Conservation (phyloP, 2,888 invertebrate species). For the Smittia sp. region DNA sequence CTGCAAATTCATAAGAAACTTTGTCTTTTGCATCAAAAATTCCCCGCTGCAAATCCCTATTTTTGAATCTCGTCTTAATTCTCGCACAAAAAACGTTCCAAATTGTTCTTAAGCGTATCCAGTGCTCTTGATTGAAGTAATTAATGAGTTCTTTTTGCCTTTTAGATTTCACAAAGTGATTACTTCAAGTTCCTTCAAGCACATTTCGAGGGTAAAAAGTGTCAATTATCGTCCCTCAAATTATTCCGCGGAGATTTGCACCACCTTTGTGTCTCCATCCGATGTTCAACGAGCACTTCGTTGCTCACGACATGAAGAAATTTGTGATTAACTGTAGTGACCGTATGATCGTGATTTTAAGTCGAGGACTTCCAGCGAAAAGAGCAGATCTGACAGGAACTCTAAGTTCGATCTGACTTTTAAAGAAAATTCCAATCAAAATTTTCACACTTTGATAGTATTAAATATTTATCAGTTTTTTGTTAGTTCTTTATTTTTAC, state of each 20-base stretch:
- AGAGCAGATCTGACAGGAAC: slow-evolving; percentile 11
- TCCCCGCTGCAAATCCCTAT: slow-evolving; percentile 9
- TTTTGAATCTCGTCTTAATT: neutral
- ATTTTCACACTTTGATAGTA: neutral
- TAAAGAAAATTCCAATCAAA: slow-evolving; percentile 8
- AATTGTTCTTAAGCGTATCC: neutral
- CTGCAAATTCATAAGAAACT: neutral
- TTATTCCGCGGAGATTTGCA: neutral
- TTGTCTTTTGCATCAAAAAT: slow-evolving; percentile 4
- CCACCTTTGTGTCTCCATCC: neutral
- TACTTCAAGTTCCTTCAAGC: neutral
- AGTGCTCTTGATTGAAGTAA: neutral
- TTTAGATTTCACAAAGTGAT: slow-evolving; percentile 4
- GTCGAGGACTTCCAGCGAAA: slow-evolving; percentile 5
- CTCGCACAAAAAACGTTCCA: neutral
- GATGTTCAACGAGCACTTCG: neutral
- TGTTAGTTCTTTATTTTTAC: neutral
- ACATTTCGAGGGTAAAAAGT: neutral
- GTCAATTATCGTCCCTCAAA: neutral
- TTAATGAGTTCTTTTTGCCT: neutral
- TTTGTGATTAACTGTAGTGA: slow-evolving; percentile 8
- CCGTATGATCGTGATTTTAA: neutral
- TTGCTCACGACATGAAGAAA: neutral
- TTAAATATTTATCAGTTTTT: slow-evolving; percentile 2
- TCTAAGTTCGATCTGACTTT: neutral